These are phyloP conservation scores for Squalus acanthias DNA, from an alignment of 2,797 vertebrate species.

Conservation along the genomic window DNA sequence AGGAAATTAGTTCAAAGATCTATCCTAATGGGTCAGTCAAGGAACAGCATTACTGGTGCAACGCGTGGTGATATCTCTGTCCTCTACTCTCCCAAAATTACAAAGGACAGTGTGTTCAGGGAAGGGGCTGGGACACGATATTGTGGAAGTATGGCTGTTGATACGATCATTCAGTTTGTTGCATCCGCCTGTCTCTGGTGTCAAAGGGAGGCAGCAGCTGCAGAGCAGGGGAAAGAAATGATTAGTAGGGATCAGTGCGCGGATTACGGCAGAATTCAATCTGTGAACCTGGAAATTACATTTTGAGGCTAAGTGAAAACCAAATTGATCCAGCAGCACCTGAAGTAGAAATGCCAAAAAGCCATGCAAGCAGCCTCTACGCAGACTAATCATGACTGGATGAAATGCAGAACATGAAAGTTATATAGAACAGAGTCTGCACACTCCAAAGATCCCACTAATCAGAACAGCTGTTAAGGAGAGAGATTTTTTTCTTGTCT, in stretches of 20 bases:
- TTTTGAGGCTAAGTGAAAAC: slow-evolving; percentile 2
- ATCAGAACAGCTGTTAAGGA: neutral
- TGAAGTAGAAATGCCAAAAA: neutral
- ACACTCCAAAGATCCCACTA: neutral
- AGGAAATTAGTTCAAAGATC: neutral
- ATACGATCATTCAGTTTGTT: neutral
- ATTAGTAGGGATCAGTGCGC: slow-evolving; percentile 21
- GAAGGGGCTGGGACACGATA: neutral
- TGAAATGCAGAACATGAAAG: neutral
- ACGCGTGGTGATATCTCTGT: neutral
- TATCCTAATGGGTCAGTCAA: neutral
- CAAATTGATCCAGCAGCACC: neutral
- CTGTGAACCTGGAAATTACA: slow-evolving; percentile 26
- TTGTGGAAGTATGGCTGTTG: neutral
- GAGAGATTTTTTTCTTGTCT: neutral
- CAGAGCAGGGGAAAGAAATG: neutral
- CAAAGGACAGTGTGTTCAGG: neutral
- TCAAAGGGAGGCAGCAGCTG: neutral
- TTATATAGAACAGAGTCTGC: neutral
- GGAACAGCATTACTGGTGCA: neutral
- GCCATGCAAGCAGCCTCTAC: neutral
- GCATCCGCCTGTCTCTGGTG: neutral
- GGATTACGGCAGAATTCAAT: slow-evolving; percentile 24
- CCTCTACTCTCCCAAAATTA: neutral
- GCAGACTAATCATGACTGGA: neutral